Base-by-base conservation (phyloP, 2,888 invertebrate species). In the Disparrhopalites patrizii region DNA sequence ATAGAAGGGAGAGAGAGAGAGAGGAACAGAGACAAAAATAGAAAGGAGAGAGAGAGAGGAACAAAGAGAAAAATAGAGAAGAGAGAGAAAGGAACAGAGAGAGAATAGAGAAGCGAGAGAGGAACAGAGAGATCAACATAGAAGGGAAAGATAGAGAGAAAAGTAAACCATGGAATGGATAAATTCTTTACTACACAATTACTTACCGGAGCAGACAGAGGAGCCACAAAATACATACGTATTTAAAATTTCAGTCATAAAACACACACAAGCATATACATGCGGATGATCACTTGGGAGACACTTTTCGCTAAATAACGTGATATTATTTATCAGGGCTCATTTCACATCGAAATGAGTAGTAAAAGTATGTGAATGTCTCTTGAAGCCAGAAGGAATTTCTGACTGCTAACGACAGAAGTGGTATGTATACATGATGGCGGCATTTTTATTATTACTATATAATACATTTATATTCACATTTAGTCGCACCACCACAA, bases 321-420 rank as follows among this genome's bases (percentile, higher is more conserved):
- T 57, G 40, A 28, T 25, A 43, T 38, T 28, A 43, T 40, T 57
- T 27, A 51, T 25, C 51, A 61, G 36, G 61, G 61, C 61, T 61
- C 61, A 61, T 61, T 61, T 61, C 43, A 25, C 40, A 30, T 47
- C 43, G 30, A 61, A 61, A 61, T 61, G 61, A 61, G 61, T 51
- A 61, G 51, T 51, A 61, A 31, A 61, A 36, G 61, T 30, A 61
- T 51, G 13, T 51, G 50, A 10, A 15, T 61, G 38, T 23, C n/a
- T n/a, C n/a, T 56, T 10, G 56, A 54, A 56, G 56, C 38, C 56
- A 56, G n/a, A n/a, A n/a, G 56, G 25, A 56, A 36, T 38, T 56
- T 38, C 38, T 36, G 25, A 10, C 36, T 56, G 56, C 31, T 31
- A 56, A 56, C 27, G 54, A 54, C 54, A 54, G 54, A 33, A 54